A percentile compares a stretch with the other conserved stretches of the same genome.
Conservation (phyloP, 2,113 vertebrate genomes). For the Penelope pileata region DNA sequence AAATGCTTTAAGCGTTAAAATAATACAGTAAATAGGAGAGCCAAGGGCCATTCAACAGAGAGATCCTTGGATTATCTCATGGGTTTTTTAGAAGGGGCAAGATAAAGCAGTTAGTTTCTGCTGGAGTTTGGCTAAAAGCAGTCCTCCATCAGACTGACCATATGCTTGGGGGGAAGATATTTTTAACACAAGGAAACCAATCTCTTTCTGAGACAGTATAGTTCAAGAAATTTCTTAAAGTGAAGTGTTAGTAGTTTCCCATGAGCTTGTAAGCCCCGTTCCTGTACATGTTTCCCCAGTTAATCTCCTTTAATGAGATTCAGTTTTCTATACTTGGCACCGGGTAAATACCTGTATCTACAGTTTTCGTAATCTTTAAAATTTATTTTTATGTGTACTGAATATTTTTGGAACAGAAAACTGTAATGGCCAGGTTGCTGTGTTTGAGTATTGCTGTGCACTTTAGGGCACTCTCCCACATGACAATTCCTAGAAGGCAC, state of each 20-base stretch:
- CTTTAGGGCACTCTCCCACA: neutral
- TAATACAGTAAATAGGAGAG: neutral
- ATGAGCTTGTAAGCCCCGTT: neutral
- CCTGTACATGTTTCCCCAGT: neutral
- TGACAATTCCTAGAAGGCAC: neutral
- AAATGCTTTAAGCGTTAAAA: neutral
- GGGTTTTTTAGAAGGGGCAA: neutral
- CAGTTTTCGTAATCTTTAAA: neutral
- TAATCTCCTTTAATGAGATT: conserved; percentile 50
- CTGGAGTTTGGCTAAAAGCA: neutral
- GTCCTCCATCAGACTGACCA: neutral
- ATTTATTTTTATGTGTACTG: neutral
- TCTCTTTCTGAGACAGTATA: neutral
- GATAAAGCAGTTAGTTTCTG: neutral
- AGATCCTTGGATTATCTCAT: neutral
- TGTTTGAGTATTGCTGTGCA: neutral
- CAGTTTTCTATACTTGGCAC: conserved; percentile 36
- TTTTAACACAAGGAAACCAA: neutral
- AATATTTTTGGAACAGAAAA: neutral
- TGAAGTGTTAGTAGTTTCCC: neutral
- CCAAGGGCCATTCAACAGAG: neutral
- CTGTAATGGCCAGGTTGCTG: neutral
- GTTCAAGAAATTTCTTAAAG: neutral
- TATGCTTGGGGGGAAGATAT: neutral
- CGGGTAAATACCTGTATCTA: neutral